Base-by-base conservation (phyloP, 2,113 vertebrate genomes). In the Cyanoderma ruficeps region DNA sequence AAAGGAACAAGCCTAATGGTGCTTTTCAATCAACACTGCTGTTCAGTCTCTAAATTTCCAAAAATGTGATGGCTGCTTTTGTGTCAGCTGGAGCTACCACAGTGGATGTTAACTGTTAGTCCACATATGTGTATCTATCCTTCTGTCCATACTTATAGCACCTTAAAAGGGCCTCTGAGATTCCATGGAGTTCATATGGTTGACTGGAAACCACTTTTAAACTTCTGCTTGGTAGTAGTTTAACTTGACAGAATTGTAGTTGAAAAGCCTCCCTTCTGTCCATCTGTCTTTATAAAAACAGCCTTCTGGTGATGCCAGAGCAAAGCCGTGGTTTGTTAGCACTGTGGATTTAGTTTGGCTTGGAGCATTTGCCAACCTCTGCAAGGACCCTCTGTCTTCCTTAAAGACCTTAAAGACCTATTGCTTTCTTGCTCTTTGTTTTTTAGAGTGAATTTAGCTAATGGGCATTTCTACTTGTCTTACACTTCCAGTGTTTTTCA, bases 81-180 rank as follows among this genome's bases (percentile, higher is more conserved):
- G 18, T 31, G 44, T 59, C 77, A 35, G 37, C 56, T 93, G 72
- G 50, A 81, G 65, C 53, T 92, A 4, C 35, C 42, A 57, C 33
- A 60, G 24, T 7, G 69, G 22, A 41, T 68, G 70, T 79, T 37
- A 8, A 39, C 42, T 2, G 7, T 17, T 79, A 5, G 50, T 52
- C 33, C 1, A 1, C 0, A 0, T 21, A 31, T 6, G 3, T 41
- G 19, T 49, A 1, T 53, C 16, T 47, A 0, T 57, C 35, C 60
- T 23, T 69, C 41, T 77, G 15, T 53, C 11, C 18, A 56, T 76
- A 28, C 19, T 91, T 75, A 1, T 1, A 31, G 4, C 7, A 3
- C 70, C 49, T 60, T 74, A 52, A 60, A 80, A 42, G 5, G 1
- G 37, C 13, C 24, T 76, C 61, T 52, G 61, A 39, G 41, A 30